phyloP scores from a whole-genome alignment of 2,797 vertebrate species.

The Spinibarbus caldwelli region DNA sequence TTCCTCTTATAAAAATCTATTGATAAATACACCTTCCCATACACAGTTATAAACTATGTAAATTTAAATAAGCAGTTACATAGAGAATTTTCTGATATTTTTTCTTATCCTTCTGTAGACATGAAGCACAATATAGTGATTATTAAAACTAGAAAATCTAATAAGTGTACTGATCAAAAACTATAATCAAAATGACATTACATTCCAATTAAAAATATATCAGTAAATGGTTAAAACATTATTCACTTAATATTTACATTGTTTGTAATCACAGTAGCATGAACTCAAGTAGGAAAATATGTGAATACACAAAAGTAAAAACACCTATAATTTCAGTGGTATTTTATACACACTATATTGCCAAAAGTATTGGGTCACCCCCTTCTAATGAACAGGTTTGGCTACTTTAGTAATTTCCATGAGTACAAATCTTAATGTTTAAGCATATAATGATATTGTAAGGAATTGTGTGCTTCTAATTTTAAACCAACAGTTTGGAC shows the following conservation, averaged over 20 bases:
- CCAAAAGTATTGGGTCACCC: too few relatives aligned
- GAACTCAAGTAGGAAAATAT: slow-evolving; percentile 99
- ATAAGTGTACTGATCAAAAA: slow-evolving; percentile 99
- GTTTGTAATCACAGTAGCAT: slow-evolving; percentile 99
- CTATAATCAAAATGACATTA: slow-evolving; percentile 99
- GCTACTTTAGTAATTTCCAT: too few relatives aligned
- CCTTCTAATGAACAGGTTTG: too few relatives aligned
- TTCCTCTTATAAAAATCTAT: slow-evolving; percentile 98
- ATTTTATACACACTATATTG: too few relatives aligned
- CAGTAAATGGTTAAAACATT: slow-evolving; percentile 99
- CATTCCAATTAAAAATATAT: slow-evolving; percentile 99
- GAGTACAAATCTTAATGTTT: too few relatives aligned
- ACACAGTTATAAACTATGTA: slow-evolving; percentile 99
- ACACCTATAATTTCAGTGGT: slow-evolving; percentile 80
- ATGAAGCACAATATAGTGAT: slow-evolving; percentile 97
- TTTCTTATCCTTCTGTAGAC: slow-evolving; percentile 95
- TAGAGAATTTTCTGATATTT: slow-evolving; percentile 96
- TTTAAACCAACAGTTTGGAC: too few relatives aligned
- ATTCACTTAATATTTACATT: slow-evolving; percentile 99
- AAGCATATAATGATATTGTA: too few relatives aligned
- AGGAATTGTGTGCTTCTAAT: too few relatives aligned
- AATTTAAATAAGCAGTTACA: slow-evolving; percentile 99
- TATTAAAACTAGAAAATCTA: slow-evolving; percentile 99
- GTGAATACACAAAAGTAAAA: slow-evolving; percentile 92
- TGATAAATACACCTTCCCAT: slow-evolving; percentile 99